Evolutionary conservation across 2,888 invertebrate species (phyloP).

Genomic region (Drosophila sordidula): DNA sequence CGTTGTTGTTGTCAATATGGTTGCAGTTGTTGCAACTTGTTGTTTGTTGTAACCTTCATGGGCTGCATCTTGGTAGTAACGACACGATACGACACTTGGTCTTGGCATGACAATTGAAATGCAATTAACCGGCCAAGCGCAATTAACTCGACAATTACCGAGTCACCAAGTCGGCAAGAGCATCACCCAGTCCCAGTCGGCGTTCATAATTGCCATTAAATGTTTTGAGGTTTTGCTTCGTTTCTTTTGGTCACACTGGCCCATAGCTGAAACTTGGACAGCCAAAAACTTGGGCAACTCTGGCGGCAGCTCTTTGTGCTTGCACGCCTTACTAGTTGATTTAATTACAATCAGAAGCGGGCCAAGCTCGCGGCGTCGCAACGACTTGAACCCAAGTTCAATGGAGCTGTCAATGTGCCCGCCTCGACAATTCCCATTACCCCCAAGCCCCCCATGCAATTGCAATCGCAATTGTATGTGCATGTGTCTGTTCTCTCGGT

Average conservation of each 20-base stretch:
- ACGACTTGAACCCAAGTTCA: constrained; percentile 72
- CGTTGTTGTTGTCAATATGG: constrained; percentile 25
- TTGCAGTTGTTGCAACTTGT: constrained; percentile 38
- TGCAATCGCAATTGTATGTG: constrained; percentile 6
- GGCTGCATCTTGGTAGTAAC: constrained; percentile 37
- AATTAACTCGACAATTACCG: constrained; percentile 71
- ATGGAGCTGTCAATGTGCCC: constrained; percentile 58
- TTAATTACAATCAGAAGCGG: constrained; percentile 66
- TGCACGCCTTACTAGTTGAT: constrained; percentile 57
- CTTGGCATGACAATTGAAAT: constrained; percentile 78
- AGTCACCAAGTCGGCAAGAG: constrained; percentile 46
- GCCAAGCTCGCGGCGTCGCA: constrained; percentile 38
- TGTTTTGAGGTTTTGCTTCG: constrained; percentile 47
- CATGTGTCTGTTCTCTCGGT: neutral
- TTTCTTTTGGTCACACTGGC: constrained; percentile 23
- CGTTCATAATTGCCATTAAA: constrained; percentile 60
- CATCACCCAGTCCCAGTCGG: constrained; percentile 16
- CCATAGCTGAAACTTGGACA: constrained; percentile 3
- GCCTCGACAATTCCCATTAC: constrained; percentile 24
- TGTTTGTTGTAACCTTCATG: constrained; percentile 61
- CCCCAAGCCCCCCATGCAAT: constrained; percentile 7
- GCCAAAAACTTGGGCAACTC: constrained; percentile 33
- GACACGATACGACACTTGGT: constrained; percentile 36
- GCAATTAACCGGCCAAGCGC: constrained; percentile 77
- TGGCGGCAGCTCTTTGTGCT: constrained; percentile 34